Evolutionary conservation across 2,888 invertebrate genomes (phyloP), one percentile per base, ranked within the genome.

Genomic region (Ectemnius continuus): DNA sequence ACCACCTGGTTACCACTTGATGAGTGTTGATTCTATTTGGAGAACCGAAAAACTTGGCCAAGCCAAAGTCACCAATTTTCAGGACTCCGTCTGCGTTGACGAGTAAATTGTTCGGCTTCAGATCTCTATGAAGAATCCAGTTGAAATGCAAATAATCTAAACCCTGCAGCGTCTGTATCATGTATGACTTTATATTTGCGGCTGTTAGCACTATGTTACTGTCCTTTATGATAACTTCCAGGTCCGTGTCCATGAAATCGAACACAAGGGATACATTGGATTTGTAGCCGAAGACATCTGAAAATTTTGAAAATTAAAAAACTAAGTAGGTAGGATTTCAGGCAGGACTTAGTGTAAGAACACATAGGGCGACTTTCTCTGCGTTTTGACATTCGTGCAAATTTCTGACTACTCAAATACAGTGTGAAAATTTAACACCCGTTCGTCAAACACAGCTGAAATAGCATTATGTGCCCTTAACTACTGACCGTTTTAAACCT

Each of bases 161-260:
- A 0, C 99, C 99, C 92, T 95, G 94, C 20, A 99, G 91, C 2
- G 99, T 99, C 95, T 99, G 99, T 67, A 99, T 94, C 90, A 95
- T 96, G 88, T 99, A 99, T 0, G 98, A 94, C 91, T 99, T 99
- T 68, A 99, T 97, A 92, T 99, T 97, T 2, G 96, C 95, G 58
- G 97, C 95, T 14, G 97, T 96, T 70, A 99, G 92, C 72, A 98
- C 96, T 85, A 98, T 96, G 84, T 94, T 95, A 76, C 92, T 94
- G 88, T 99, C 98, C 91, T 97, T 97, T 83, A 97, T 95, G 82
- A 97, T 95, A 81, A 98, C 97, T 93, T 99, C 99, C 85, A 99
- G 92, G 92, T 99, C 99, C 47, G 99, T 99, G 89, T 99, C 98
- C 99, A 99, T 99, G 88, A 98, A 99, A 91, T 99, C 99, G 92